Conservation (phyloP, 2,113 vertebrate genomes). For the Xenopus laevis region DNA sequence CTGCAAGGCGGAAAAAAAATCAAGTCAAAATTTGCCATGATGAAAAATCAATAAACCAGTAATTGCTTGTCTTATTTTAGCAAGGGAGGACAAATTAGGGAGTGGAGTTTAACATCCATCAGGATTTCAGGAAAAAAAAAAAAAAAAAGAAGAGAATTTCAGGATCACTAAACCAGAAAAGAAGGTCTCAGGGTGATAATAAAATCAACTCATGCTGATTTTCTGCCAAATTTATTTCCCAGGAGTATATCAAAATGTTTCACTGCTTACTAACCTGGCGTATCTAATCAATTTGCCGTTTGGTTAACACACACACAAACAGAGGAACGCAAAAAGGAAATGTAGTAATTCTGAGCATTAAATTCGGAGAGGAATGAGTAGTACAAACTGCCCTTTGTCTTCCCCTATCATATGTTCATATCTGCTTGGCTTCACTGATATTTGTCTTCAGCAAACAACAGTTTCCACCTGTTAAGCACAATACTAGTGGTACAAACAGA, state of each 20-base stretch:
- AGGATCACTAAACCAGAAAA: slow-evolving; percentile 69
- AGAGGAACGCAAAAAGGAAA: slow-evolving; percentile 64
- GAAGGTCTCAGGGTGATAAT: slow-evolving; percentile 92
- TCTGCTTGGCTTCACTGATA: no score
- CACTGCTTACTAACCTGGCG: slow-evolving; percentile 79
- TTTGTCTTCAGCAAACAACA: no score
- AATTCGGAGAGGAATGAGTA: neutral
- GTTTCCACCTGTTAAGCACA: no score
- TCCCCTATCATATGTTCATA: no score
- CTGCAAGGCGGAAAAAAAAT: slow-evolving; percentile 63
- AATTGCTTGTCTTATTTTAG: slow-evolving; percentile 96
- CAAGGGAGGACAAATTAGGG: slow-evolving; percentile 79
- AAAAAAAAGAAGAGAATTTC: slow-evolving; percentile 57
- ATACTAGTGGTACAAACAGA: no score
- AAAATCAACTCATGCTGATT: slow-evolving; percentile 98
- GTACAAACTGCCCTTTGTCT: no score
- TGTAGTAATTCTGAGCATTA: slow-evolving; percentile 27
- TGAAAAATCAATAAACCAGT: slow-evolving; percentile 98
- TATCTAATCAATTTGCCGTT: slow-evolving; percentile 78
- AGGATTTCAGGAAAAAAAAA: slow-evolving; percentile 55
- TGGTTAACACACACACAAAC: slow-evolving; percentile 56
- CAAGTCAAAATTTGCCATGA: slow-evolving; percentile 89
- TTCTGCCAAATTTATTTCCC: slow-evolving; percentile 99
- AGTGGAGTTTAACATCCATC: slow-evolving; percentile 72
- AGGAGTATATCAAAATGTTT: slow-evolving; percentile 79